A percentile compares a stretch with the other conserved stretches of the same genome.
These are phyloP conservation scores for Acrossocheilus fasciatus DNA, from an alignment of 2,797 vertebrate genomes.

Conservation along the genomic window DNA sequence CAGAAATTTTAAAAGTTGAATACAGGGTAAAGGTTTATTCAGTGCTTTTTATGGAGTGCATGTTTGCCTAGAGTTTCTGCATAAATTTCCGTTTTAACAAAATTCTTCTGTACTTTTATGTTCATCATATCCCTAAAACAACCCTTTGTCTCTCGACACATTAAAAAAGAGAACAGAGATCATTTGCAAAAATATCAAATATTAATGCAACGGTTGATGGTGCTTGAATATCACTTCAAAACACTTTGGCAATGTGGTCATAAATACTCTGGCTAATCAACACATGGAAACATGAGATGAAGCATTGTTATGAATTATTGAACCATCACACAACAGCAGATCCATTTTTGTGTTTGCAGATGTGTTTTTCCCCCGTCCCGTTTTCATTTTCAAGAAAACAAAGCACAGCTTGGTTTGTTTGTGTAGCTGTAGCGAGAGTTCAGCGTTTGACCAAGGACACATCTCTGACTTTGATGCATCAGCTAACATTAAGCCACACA, in stretches of 20 bases:
- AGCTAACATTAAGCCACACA: conserved; percentile 11
- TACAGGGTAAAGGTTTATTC: not conserved
- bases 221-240: conserved; percentile 49
- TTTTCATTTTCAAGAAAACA: conserved; percentile 36
- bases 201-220: conserved; percentile 46
- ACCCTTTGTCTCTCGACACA: not conserved
- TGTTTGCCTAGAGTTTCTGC: not conserved
- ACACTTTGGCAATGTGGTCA: conserved; percentile 45
- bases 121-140: not conserved
- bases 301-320: conserved; percentile 56
- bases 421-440: not conserved
- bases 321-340: conserved; percentile 37
- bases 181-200: conserved; percentile 56
- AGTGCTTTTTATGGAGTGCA: not conserved
- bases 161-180: conserved; percentile 25
- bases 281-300: conserved; percentile 43
- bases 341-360: conserved; percentile 20
- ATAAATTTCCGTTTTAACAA: conserved; percentile 9
- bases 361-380: not conserved
- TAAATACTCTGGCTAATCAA: conserved; percentile 34
- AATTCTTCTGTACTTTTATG: not conserved
- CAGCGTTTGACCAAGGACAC: conserved; percentile 21
- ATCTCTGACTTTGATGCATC: conserved; percentile 16
- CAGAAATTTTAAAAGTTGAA: not conserved
- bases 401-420: conserved; percentile 24